Evolutionary conservation across 2,888 invertebrate genomes (phyloP).

Genomic region (Polydrusus cervinus): DNA sequence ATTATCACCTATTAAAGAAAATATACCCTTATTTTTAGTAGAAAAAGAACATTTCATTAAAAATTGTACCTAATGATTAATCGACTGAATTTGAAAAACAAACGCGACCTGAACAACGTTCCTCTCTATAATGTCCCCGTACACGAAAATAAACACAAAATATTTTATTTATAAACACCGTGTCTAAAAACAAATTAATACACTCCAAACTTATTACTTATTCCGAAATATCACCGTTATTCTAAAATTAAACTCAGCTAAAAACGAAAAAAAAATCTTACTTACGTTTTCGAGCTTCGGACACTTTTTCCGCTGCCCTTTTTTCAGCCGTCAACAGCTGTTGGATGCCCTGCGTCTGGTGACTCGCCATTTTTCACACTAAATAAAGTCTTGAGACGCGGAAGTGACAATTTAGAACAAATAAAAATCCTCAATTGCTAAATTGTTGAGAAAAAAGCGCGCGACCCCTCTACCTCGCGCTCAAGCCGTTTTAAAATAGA

Average conservation of each 20-base stretch:
- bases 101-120: background rate
- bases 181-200: conserved; percentile 35
- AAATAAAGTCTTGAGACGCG: conserved; percentile 19
- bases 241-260: conserved; percentile 33
- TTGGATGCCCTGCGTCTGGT: conserved; percentile 70
- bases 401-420: conserved; percentile 41
- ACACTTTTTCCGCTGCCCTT: conserved; percentile 71
- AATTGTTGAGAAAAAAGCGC: conserved; percentile 55
- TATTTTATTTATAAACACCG: conserved; percentile 41
- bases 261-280: conserved; percentile 40
- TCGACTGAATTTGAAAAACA: no score
- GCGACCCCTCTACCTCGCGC: conserved; percentile 20
- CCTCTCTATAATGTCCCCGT: conserved; percentile 6
- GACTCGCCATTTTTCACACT: conserved; percentile 65
- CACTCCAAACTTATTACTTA: conserved; percentile 28
- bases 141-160: conserved; percentile 30
- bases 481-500: conserved; percentile 57
- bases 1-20: no score
- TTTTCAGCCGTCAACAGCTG: conserved; percentile 69
- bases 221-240: conserved; percentile 18
- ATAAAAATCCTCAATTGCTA: conserved; percentile 53
- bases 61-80: no score
- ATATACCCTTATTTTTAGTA: no score
- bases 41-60: no score
- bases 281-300: conserved; percentile 72